Evolutionary conservation across 1,140 invertebrate species (phyloP), one percentile per base, ranked within the genome.

Genomic region (Armadillidium nasatum): DNA sequence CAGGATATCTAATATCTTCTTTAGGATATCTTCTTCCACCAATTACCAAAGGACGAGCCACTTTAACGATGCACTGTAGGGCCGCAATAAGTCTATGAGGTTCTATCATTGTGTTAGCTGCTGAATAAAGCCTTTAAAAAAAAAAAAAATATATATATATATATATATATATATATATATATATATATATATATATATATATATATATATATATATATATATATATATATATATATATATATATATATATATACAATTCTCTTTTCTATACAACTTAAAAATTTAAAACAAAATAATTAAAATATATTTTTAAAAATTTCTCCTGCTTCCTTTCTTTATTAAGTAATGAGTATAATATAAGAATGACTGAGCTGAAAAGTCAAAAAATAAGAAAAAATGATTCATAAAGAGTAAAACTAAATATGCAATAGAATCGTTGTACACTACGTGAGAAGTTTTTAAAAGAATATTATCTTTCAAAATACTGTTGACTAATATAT

Each of bases 71-170:
- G 81, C 91, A 92, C 50, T 89, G 88, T 87, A 96, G 90, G n/a
- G 91, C 89, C 6, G 90, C 89, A 33, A 90, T 93, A 74, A 95
- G 86, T 82, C 94, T 85, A 82, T 95, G 92, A 0, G 94, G 94
- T 84, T 97, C 94, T 0, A 91, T 95, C 6, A 95, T 82, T 0
- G 92, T 94, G 82, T 95, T 92, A 77, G 96, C 85, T 0, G 93
- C 90, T 1, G 88, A 87, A 82, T 91, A 91, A 9, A 95, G 86
- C 83, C 89, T 88, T 77, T 7, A 72, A 73, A 23, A 44, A 45
- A 66, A 11, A 19, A 66, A n/a, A 73, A 43, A 43, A 72, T 66
- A 81, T 68, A 67, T 71, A 7, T 50, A 7, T 19, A 66, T 0
- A 0, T 9, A 33, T 22, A 4, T 44, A 4, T 44, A 4, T 9